A percentile compares a stretch with the other conserved stretches of the same genome.
Conservation (phyloP, 2,113 vertebrate species). For the Phylloscopus trochilus region DNA sequence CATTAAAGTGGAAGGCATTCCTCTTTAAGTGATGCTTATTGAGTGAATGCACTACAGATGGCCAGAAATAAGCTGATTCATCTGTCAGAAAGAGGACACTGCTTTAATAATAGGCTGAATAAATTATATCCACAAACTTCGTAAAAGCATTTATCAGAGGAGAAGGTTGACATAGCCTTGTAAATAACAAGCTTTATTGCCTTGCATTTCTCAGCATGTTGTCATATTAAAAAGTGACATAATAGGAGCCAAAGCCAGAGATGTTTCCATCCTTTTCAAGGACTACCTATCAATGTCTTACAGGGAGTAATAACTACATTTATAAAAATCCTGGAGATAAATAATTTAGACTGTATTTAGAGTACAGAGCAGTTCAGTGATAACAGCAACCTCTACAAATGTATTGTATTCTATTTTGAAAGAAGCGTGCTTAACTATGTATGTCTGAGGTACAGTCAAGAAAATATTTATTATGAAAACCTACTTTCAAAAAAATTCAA, state of each 20-base stretch:
- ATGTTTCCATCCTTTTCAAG: slow-evolving; percentile 31
- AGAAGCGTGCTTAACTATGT: not conserved
- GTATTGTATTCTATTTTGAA: slow-evolving; percentile 15
- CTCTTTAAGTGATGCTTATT: not conserved
- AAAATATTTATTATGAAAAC: slow-evolving; percentile 54
- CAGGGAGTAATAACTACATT: slow-evolving; percentile 48
- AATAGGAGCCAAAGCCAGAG: not conserved
- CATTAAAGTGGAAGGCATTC: not conserved
- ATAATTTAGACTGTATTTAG: slow-evolving; percentile 37
- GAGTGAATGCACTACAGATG: not conserved
- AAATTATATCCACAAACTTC: not conserved
- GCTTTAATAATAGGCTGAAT: not conserved
- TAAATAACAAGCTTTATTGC: slow-evolving; percentile 28
- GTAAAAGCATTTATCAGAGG: not conserved
- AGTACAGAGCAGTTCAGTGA: not conserved
- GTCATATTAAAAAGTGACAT: not conserved
- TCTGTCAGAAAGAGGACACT: not conserved
- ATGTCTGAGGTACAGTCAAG: not conserved
- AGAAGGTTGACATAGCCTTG: not conserved
- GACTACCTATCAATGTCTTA: slow-evolving; percentile 2
- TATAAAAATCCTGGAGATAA: slow-evolving; percentile 4
- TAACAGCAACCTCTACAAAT: slow-evolving; percentile 14
- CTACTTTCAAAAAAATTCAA: slow-evolving; percentile 49
- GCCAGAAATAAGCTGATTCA: not conserved
- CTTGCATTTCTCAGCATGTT: slow-evolving; percentile 14